These are phyloP conservation scores for Eclectus roratus DNA, from an alignment of 2,113 vertebrate genomes.

Conservation along the genomic window DNA sequence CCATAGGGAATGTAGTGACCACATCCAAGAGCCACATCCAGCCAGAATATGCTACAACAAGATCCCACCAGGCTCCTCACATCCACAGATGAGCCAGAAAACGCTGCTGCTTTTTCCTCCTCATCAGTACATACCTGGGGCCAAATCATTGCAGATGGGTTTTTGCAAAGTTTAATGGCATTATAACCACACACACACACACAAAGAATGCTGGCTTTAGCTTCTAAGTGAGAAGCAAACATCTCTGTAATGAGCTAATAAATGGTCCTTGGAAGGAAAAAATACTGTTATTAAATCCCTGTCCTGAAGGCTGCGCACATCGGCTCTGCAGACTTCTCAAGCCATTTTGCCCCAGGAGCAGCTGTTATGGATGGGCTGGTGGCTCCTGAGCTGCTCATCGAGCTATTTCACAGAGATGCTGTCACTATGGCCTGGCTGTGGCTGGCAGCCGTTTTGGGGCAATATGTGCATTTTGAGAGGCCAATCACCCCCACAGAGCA, in stretches of 20 bases:
- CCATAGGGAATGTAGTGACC: not conserved
- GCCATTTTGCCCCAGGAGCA: not conserved
- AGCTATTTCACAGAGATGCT: not conserved
- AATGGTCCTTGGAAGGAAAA: not conserved
- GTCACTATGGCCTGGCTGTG: rapidly evolving
- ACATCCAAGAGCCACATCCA: rapidly evolving
- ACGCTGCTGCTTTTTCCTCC: not conserved
- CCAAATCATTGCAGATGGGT: not conserved
- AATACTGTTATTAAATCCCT: not conserved
- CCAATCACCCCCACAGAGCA: not conserved
- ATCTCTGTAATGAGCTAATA: not conserved
- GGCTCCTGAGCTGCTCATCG: not conserved
- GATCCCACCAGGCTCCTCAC: not conserved
- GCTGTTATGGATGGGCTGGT: not conserved
- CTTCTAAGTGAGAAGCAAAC: not conserved
- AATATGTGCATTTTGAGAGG: not conserved
- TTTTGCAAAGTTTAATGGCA: not conserved
- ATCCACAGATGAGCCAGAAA: not conserved
- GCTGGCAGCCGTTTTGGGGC: not conserved
- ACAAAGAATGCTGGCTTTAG: not conserved
- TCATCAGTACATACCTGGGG: not conserved
- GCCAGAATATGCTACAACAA: not conserved
- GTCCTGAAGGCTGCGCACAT: not conserved
- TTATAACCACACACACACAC: not conserved
- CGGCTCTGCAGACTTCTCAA: not conserved